Percentiles rank a stretch among this genome's conserved stretches.
These are phyloP conservation scores for Oscheius onirici DNA, from an alignment of 2,888 invertebrate genomes.

Conservation along the genomic window DNA sequence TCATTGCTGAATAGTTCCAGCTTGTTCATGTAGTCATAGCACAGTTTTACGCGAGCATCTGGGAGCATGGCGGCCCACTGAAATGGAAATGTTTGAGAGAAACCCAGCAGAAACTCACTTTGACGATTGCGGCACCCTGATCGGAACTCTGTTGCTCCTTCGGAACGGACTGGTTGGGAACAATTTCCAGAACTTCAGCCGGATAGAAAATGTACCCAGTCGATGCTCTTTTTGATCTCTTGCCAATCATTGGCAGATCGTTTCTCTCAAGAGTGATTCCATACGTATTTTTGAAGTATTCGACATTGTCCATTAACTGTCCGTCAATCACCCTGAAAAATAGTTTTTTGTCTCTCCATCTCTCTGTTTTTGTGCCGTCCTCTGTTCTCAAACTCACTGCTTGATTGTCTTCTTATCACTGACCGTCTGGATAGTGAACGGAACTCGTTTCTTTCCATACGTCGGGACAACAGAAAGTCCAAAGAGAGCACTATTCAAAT, in stretches of 20 bases:
- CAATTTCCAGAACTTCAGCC: slow-evolving; percentile 1
- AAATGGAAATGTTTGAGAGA: background rate
- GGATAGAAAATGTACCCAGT: background rate
- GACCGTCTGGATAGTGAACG: background rate
- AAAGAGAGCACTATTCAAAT: background rate
- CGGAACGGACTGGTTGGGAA: slow-evolving; percentile 16
- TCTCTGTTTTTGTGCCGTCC: too few relatives aligned
- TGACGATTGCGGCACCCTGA: background rate
- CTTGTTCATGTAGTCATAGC: slow-evolving; percentile 8
- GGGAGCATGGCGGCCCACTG: slow-evolving; percentile 13
- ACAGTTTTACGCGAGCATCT: background rate
- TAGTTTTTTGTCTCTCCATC: too few relatives aligned
- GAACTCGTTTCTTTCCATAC: background rate
- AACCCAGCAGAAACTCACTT: background rate
- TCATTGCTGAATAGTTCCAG: slow-evolving; percentile 1
- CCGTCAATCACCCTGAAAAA: slow-evolving; percentile 4
- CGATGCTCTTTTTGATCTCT: background rate
- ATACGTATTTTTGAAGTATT: background rate
- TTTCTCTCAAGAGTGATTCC: too few relatives aligned
- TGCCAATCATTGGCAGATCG: slow-evolving; percentile 15
- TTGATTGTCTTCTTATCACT: background rate
- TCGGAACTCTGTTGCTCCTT: too few relatives aligned
- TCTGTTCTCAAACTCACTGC: slow-evolving; percentile 4
- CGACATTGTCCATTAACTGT: background rate
- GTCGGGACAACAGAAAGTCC: slow-evolving; percentile 2